Base-by-base conservation (phyloP, 2,888 invertebrate genomes). In the Andrena bicolor region DNA sequence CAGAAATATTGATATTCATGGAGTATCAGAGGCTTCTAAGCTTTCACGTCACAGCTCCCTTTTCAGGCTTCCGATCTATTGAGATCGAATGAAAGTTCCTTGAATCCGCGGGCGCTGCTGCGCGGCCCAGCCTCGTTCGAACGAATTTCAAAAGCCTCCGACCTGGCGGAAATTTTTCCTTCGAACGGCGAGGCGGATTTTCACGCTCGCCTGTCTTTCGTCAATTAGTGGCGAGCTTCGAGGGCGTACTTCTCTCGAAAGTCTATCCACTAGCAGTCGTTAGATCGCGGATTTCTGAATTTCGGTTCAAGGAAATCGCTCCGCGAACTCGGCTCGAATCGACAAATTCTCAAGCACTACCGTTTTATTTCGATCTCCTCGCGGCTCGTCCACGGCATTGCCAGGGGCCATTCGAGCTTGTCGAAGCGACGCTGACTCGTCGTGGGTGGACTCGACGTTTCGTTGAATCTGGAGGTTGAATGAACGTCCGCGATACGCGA, bases 391-490 rank as follows among this genome's bases (percentile, higher is more conserved):
- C n/a, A 7, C 20, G 51, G 51, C 51, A 20, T 2, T 20, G 51
- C 51, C n/a, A n/a, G 51, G 16, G 20, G 51, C 20, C 20, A 53
- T 8, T 20, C 20, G 20, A 53, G 53, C 53, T 53, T 20, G 41
- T n/a, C 7, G 51, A n/a, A 20, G 51, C 20, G n/a, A 35, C 13
- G 51, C 20, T n/a, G 51, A 51, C 20, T 51, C 51, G 20, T 53
- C 23, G 53, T 8, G 20, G 53, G 53, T 20, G 53, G 20, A 8
- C 70, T 49, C 26, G 53, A 64, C 26, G 64, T 64, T 35, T 64
- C 51, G 53, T 53, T 20, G 8, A 8, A 53, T 53, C 51, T 2
- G 20, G n/a, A 41, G 64, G 66, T 76, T 64, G 71, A 80, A 72
- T 51, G 72, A 72, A 76, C 71, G 58, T 65, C 10, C 6, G 60